These are phyloP conservation scores for Drosophila mulleri DNA, from an alignment of 2,888 invertebrate genomes.

Conservation along the genomic window DNA sequence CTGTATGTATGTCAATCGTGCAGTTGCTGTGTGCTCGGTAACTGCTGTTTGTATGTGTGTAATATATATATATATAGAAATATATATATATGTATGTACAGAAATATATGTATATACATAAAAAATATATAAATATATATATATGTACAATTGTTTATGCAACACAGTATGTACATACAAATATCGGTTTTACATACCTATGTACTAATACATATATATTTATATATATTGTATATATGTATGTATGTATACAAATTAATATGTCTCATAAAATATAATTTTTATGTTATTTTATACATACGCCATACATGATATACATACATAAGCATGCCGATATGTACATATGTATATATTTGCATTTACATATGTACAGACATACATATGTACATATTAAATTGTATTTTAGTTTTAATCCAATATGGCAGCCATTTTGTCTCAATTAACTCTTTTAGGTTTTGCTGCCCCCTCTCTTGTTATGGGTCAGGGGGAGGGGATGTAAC, in stretches of 20 bases:
- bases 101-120: constrained; percentile 4
- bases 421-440: constrained; percentile 81
- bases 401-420: constrained; percentile 82
- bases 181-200: constrained; percentile 8
- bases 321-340: constrained; percentile 19
- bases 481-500: not conserved
- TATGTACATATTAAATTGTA: constrained; percentile 65
- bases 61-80: constrained; percentile 36
- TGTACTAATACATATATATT: constrained; percentile 4
- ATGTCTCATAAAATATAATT: constrained; percentile 22
- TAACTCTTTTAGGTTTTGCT: constrained; percentile 61
- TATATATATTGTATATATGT: not conserved
- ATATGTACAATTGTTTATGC: constrained; percentile 40
- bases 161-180: constrained; percentile 30
- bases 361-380: constrained; percentile 57
- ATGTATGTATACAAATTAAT: constrained; percentile 18
- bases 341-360: constrained; percentile 38
- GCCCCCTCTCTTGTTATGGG: constrained; percentile 14
- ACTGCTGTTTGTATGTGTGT: constrained; percentile 64
- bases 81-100: constrained; percentile 22
- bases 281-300: constrained; percentile 28
- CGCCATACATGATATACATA: constrained; percentile 39
- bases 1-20: constrained; percentile 72
- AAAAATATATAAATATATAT: constrained; percentile 17
- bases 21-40: constrained; percentile 71